Evolutionary conservation across 2,113 vertebrate species (phyloP), one percentile per base, ranked within the genome.

Genomic region (Alosa alosa): DNA sequence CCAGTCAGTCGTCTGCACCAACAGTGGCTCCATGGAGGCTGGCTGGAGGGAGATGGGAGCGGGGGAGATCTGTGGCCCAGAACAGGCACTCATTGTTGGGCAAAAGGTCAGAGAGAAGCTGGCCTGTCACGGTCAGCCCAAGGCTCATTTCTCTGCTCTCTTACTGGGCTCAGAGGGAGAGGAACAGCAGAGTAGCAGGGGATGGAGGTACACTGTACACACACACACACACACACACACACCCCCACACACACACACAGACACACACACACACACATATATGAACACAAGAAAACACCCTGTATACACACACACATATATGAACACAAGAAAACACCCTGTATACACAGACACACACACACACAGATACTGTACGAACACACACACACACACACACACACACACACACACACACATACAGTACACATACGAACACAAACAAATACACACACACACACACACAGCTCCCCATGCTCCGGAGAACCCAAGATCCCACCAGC

Each of bases 221-320:
- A 60, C 17, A 60, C 3, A 60, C 55, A 17, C 15, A 60, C 15
- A 60, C 55, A 60, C 55, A 60, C 55, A 60, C 64, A 84, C 81
- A 72, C 81, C 75, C 81, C 75, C 83, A 82, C 84, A 84, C 68
- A 64, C 78, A 84, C 81, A 82, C 85, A 81, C 81, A 81, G 22
- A 57, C 78, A 84, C 15, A n/a, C 81, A 87, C 39, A 82, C 49
- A 72, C 45, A n/a, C n/a, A n/a, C n/a, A n/a, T n/a, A n/a, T n/a
- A n/a, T n/a, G n/a, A n/a, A n/a, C n/a, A n/a, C n/a, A n/a, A n/a
- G n/a, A n/a, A n/a, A n/a, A 84, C 64, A 84, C 83, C 78, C 22
- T n/a, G n/a, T n/a, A n/a, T n/a, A 78, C 78, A 84, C 81, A 82
- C 81, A 72, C 81, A 83, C 81, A 83, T 81, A 82, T 82, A 84